phyloP scores from a whole-genome alignment of 2,113 vertebrate genomes.

The Edolisoma coerulescens region DNA sequence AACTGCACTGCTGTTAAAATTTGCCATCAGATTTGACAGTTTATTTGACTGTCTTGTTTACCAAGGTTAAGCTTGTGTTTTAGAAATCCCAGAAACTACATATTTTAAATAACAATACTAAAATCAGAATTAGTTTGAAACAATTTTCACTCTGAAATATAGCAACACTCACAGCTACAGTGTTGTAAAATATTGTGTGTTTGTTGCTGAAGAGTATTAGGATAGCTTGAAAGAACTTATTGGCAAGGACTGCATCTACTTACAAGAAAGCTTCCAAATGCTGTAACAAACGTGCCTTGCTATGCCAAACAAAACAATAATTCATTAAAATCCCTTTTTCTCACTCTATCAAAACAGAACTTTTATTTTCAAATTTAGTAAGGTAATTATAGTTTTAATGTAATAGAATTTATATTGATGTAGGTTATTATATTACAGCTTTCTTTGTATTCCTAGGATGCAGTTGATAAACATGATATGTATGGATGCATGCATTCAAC shows the following conservation, averaged over 20 bases:
- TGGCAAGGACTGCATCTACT: neutral
- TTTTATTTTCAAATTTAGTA: neutral
- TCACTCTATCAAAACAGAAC: neutral
- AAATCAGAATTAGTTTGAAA: neutral
- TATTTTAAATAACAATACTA: neutral
- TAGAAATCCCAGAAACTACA: neutral
- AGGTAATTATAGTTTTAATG: neutral
- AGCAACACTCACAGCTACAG: neutral
- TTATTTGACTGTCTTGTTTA: neutral
- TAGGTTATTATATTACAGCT: neutral
- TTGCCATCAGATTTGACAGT: neutral
- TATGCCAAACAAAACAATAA: neutral
- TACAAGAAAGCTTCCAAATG: neutral
- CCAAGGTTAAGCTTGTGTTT: neutral
- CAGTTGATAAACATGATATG: neutral
- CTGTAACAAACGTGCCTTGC: neutral
- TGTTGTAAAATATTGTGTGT: neutral
- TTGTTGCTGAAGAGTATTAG: neutral
- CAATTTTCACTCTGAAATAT: neutral
- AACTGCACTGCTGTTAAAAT: neutral
- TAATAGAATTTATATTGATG: neutral
- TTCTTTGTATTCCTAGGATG: neutral
- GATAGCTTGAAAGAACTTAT: neutral
- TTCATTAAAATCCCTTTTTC: neutral
- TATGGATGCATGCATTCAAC: neutral